Percentiles rank a stretch among this genome's conserved stretches.
These are phyloP conservation scores for Pachyrhynchus sulphureomaculatus DNA, from an alignment of 1,140 invertebrate genomes.

Conservation along the genomic window DNA sequence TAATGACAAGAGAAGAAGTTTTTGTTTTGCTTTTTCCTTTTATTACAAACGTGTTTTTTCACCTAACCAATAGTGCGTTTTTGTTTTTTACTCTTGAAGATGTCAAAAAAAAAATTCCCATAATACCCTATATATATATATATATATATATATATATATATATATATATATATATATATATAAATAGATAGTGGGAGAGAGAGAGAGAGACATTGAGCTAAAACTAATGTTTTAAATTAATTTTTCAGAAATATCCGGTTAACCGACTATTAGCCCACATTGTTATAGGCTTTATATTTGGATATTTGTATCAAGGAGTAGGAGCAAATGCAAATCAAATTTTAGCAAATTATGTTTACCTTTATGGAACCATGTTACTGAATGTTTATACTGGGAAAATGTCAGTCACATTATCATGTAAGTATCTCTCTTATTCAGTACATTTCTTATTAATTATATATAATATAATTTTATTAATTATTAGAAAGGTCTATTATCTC, in stretches of 20 bases:
- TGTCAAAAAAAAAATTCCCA: no score
- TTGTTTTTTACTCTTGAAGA: no score
- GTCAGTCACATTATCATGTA: conserved; percentile 93
- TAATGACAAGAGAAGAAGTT: no score
- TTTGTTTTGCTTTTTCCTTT: no score
- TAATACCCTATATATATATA: no score
- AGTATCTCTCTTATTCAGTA: no score
- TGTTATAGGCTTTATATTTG: conserved; percentile 82
- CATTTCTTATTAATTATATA: neutral
- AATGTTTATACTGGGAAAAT: conserved; percentile 93
- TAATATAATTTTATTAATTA: neutral
- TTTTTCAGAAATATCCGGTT: conserved; percentile 64
- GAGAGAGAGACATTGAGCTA: neutral
- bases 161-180: no score
- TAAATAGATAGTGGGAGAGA: no score
- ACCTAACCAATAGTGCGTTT: no score
- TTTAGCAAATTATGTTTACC: conserved; percentile 87
- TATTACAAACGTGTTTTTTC: no score
- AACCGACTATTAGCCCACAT: conserved; percentile 80
- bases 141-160: no score
- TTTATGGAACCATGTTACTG: conserved; percentile 88
- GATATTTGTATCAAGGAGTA: conserved; percentile 84
- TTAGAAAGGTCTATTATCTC: no score
- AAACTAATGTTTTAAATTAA: neutral
- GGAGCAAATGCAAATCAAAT: conserved; percentile 82